Evolutionary conservation across 2,888 invertebrate genomes (phyloP).

Genomic region (Phengaris arion): DNA sequence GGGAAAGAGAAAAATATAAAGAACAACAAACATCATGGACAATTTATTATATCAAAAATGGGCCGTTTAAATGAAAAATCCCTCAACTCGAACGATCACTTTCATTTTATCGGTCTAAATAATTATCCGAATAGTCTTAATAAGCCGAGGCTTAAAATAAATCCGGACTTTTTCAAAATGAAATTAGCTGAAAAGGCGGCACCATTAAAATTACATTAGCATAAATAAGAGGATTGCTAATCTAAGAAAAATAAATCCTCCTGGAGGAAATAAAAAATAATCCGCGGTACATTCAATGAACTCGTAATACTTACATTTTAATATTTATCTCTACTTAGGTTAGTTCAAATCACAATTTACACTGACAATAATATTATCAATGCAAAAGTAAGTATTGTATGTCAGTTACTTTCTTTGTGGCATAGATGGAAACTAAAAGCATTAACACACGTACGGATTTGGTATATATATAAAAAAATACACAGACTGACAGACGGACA

Average conservation of each 20-base stretch:
- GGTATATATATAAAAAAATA: too few relatives aligned
- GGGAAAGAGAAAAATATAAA: conserved; percentile 9
- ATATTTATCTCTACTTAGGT: background rate
- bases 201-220: conserved; percentile 80
- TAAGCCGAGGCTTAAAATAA: conserved; percentile 70
- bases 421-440: too few relatives aligned
- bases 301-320: conserved; percentile 56
- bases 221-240: conserved; percentile 79
- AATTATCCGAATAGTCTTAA: conserved; percentile 64
- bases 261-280: conserved; percentile 71
- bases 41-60: conserved; percentile 6
- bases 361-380: too few relatives aligned
- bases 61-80: conserved; percentile 35
- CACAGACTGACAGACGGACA: too few relatives aligned
- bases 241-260: conserved; percentile 77
- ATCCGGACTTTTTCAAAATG: conserved; percentile 74
- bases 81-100: conserved; percentile 57
- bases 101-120: conserved; percentile 63
- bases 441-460: too few relatives aligned
- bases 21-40: background rate
- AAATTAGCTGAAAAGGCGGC: conserved; percentile 76
- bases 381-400: too few relatives aligned
- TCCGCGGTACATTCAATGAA: conserved; percentile 63
- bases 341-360: background rate
- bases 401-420: too few relatives aligned